A percentile compares a stretch with the other conserved stretches of the same genome.
These are phyloP conservation scores for Solea senegalensis DNA, from an alignment of 2,113 vertebrate genomes.

Conservation along the genomic window DNA sequence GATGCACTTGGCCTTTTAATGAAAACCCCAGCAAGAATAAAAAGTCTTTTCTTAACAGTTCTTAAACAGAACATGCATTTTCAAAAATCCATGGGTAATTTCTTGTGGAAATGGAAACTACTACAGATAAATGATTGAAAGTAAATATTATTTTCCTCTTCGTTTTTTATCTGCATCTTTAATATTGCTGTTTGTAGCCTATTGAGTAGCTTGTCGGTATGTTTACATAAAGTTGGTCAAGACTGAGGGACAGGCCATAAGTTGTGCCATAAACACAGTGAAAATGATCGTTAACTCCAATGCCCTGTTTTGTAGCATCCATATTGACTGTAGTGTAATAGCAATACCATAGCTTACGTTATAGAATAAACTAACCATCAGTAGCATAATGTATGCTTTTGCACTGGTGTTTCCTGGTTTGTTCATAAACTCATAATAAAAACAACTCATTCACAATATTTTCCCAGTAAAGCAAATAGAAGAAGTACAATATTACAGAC, in stretches of 20 bases:
- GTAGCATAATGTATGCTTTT: no score
- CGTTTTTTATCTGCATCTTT: not conserved
- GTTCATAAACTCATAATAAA: no score
- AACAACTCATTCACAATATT: no score
- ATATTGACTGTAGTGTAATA: no score
- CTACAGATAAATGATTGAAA: not conserved
- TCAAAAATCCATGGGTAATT: not conserved
- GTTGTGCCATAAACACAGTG: not conserved
- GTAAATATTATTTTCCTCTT: not conserved
- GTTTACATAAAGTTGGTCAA: not conserved
- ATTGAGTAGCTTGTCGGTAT: not conserved
- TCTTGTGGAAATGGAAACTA: not conserved
- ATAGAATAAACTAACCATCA: no score
- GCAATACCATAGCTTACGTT: no score
- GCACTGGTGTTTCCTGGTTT: no score
- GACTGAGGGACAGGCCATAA: not conserved
- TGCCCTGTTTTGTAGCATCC: no score
- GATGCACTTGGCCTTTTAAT: constrained; percentile 15
- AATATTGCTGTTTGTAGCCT: not conserved
- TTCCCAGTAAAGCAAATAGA: no score
- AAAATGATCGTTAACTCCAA: no score
- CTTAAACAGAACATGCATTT: not conserved
- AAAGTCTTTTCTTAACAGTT: constrained; percentile 5
- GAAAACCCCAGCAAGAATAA: not conserved
- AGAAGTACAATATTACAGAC: no score